phyloP scores from a whole-genome alignment of 2,888 invertebrate genomes.

The Calameuta pallipes region DNA sequence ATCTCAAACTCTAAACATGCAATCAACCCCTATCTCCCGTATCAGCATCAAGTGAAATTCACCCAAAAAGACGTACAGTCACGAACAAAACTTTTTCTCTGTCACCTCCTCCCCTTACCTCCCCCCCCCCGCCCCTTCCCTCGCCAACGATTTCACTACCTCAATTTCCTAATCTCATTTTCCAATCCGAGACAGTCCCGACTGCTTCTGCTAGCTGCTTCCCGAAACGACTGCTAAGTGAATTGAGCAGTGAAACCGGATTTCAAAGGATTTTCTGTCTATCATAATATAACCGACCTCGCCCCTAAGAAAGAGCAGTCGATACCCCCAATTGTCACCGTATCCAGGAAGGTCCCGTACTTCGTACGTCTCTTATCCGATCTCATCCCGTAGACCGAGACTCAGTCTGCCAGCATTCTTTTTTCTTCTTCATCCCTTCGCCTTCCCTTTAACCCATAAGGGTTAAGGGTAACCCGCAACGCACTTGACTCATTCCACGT shows the following conservation, averaged over 20 bases:
- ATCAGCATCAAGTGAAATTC: neutral
- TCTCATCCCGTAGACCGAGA: neutral
- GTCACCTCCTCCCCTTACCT: neutral
- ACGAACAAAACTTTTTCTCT: neutral
- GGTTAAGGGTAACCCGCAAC: neutral
- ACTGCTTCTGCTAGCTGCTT: neutral
- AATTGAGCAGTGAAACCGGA: constrained; percentile 24
- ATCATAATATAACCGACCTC: constrained; percentile 19
- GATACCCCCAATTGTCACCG: neutral
- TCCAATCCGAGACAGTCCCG: neutral
- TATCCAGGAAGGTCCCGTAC: neutral
- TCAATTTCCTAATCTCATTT: neutral
- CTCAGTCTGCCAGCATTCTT: too few relatives aligned
- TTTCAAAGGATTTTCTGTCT: constrained; percentile 20
- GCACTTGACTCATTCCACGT: neutral
- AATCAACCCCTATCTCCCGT: too few relatives aligned
- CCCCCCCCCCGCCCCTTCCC: neutral
- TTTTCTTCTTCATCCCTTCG: neutral
- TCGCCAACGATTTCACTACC: neutral
- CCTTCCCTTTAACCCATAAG: neutral
- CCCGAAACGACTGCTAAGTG: constrained; percentile 15
- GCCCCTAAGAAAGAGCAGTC: neutral
- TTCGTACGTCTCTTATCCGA: neutral
- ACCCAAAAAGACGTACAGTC: neutral
- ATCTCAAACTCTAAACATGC: too few relatives aligned